Evolutionary conservation across 2,797 vertebrate species (phyloP), one percentile per base, ranked within the genome.

Genomic region (Phataginus tetradactyla): DNA sequence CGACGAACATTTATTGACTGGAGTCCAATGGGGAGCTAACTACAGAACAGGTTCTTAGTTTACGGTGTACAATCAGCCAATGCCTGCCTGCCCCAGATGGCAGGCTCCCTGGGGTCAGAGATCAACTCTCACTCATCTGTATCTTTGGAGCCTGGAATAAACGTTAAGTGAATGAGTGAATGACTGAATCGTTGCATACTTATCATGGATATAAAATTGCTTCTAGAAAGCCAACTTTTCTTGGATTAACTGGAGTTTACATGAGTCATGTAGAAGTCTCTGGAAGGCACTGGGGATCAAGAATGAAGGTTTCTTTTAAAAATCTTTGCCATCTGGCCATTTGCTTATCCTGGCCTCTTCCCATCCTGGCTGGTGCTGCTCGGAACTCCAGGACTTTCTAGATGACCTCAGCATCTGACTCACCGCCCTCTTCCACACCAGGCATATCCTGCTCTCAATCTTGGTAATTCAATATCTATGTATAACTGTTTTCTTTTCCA

Each of bases 351-450:
- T 96, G 85, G 78, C 49, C 80, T 89, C 49, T 94, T 29, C 75
- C 17, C 51, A n/a, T 81, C 77, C 68, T 64, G 34, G 51, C 61
- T n/a, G 74, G 80, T 25, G 89, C 32, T 74, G 79, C 23, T 68
- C 37, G 20, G 34, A 34, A 81, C 53, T 79, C 42, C 39, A 53
- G 59, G 55, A 63, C 72, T 81, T 86, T 94, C 45, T 45, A 75
- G 61, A 42, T 91, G 79, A 74, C 75, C 94, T 90, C 91, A 95
- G 91, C 29, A 3, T 91, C 92, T 96, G 95, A 96, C 83, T 95
- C 77, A 88, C 13, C 4, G 25, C 64, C 27, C 83, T 49, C 9
- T 71, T 66, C 57, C 13, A n/a, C 34, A 8, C 20, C n/a, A n/a
- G 3, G 27, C 7, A 5, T 32, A 45, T 49, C 39, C 61, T 93